These are phyloP conservation scores for Ctenosaura bakeri DNA, from an alignment of 2,797 vertebrate species.

Conservation along the genomic window DNA sequence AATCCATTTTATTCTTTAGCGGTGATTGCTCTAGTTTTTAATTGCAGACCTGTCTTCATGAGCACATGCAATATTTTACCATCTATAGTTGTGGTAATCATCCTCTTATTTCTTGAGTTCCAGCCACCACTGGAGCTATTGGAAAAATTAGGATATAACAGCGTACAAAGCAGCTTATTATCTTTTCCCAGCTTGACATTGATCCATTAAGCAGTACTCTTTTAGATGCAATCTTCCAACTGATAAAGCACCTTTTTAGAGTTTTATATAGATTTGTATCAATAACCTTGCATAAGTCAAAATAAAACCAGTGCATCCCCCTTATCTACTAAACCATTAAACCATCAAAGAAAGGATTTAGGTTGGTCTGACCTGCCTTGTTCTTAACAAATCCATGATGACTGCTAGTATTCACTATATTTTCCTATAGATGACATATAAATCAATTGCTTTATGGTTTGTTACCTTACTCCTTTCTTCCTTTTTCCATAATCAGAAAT, in stretches of 20 bases:
- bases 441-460: constrained; percentile 26
- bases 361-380: constrained; percentile 17
- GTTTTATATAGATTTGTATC: neutral
- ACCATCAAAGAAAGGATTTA: neutral
- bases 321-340: constrained; percentile 12
- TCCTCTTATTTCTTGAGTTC: neutral
- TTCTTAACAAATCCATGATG: constrained; percentile 30
- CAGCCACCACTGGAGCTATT: neutral
- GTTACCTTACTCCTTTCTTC: constrained; percentile 47
- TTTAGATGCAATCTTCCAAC: neutral
- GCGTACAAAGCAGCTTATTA: neutral
- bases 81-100: neutral
- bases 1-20: constrained; percentile 6
- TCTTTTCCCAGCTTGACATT: neutral
- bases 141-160: neutral
- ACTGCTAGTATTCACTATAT: constrained; percentile 16
- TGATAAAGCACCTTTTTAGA: neutral
- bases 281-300: constrained; percentile 15
- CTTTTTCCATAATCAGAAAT: constrained; percentile 73
- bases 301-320: constrained; percentile 6
- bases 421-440: constrained; percentile 30
- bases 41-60: neutral
- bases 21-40: neutral
- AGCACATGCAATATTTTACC: neutral
- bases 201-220: neutral